A percentile compares a stretch with the other conserved stretches of the same genome.
phyloP scores from a whole-genome alignment of 2,888 invertebrate genomes.

The Leucozona laternaria region DNA sequence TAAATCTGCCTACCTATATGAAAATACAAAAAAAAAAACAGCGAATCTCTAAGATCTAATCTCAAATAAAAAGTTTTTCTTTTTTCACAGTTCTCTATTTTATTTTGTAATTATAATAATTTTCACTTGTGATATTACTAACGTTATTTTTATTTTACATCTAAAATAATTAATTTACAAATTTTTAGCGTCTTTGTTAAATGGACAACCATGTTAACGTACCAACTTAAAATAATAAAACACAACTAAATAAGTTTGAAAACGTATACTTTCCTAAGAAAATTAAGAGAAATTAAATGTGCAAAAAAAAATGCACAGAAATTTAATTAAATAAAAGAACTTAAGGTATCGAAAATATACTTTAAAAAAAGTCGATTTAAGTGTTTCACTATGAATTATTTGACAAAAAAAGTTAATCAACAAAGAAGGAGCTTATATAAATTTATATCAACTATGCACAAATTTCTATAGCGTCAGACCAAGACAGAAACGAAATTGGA shows the following conservation, averaged over 20 bases:
- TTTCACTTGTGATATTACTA: constrained; percentile 69
- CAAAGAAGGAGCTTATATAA: too few relatives aligned
- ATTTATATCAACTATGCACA: too few relatives aligned
- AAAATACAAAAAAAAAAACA: constrained; percentile 2
- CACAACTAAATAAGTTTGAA: neutral
- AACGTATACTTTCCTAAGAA: neutral
- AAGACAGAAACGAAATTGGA: too few relatives aligned
- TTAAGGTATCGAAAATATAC: neutral
- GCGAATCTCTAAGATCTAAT: constrained; percentile 26
- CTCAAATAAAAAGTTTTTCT: constrained; percentile 34
- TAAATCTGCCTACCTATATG: neutral
- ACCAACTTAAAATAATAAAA: neutral
- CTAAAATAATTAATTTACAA: constrained; percentile 37
- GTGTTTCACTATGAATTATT: neutral
- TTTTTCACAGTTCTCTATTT: constrained; percentile 27
- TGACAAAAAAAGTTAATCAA: too few relatives aligned
- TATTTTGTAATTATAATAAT: constrained; percentile 54
- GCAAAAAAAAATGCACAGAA: neutral
- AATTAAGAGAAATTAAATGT: neutral
- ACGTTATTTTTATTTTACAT: constrained; percentile 16
- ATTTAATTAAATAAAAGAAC: neutral
- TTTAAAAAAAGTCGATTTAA: neutral
- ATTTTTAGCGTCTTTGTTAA: neutral
- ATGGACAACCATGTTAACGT: neutral
- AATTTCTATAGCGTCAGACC: too few relatives aligned